Percentiles rank a stretch among this genome's conserved stretches.
phyloP scores from a whole-genome alignment of 2,113 vertebrate genomes.

The Plestiodon gilberti region DNA sequence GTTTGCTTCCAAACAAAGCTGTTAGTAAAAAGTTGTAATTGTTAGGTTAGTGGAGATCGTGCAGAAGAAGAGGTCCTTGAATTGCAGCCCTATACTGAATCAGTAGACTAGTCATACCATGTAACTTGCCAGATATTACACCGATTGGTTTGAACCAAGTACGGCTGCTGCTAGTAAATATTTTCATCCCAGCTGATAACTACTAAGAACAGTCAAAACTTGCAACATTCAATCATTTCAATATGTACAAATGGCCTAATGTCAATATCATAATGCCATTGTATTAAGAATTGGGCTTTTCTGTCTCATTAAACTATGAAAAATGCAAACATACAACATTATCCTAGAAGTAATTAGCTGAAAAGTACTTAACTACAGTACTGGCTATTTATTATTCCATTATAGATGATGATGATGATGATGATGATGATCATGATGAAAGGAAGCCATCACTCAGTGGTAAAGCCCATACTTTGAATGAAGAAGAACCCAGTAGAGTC shows the following conservation, averaged over 20 bases:
- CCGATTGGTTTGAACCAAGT: background rate
- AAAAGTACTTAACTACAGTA: background rate
- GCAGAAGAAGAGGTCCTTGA: too few species aligned
- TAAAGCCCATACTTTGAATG: background rate
- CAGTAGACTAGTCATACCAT: background rate
- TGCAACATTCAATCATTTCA: background rate
- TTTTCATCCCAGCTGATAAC: background rate
- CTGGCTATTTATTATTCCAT: background rate
- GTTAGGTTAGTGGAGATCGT: too few species aligned
- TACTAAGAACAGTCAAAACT: background rate
- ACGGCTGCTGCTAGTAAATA: background rate
- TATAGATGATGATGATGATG: background rate
- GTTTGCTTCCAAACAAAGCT: too few species aligned
- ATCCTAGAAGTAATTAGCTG: background rate
- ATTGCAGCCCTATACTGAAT: too few species aligned
- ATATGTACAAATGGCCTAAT: background rate
- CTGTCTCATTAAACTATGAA: background rate
- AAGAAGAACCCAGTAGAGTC: background rate
- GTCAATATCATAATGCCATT: background rate
- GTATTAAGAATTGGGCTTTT: background rate
- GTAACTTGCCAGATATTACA: background rate
- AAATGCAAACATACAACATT: background rate
- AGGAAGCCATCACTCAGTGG: background rate
- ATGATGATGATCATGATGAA: background rate
- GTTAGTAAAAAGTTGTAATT: too few species aligned